Evolutionary conservation across 2,113 vertebrate genomes (phyloP), one percentile per base, ranked within the genome.

Genomic region (Fukomys damarensis): DNA sequence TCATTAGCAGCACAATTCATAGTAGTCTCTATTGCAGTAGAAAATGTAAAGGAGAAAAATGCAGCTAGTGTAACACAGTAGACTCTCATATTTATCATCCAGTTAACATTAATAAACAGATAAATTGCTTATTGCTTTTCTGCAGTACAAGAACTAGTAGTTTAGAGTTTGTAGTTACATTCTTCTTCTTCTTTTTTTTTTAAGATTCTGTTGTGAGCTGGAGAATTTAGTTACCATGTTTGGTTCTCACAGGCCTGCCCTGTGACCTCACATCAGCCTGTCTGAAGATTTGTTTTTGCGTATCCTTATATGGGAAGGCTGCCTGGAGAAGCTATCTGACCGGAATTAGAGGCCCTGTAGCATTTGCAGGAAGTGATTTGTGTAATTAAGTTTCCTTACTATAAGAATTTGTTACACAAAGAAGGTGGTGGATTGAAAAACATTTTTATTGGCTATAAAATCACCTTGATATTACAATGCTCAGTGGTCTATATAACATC

Each of bases 201-300:
- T 7, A 86, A 76, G 41, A 46, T 80, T 96, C 91, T 96, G 84
- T 77, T 92, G 76, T 95, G 93, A 96, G 85, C 90, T 76, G 68
- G 65, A 96, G 94, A 97, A 81, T 93, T 97, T 96, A 97, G 93
- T 89, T 97, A 97, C 97, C 95, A 93, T 96, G 96, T 98, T 97
- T 97, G 95, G 97, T 94, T 90, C 82, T 95, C 77, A 77, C 96
- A 90, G 96, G 96, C 91, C 81, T 98, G 85, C 82, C 95, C 88
- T 96, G 88, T 96, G 93, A 96, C 91, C 92, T 98, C 84, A 95
- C 88, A 74, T 85, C 85, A 97, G 92, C 77, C 92, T 94, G 88
- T 81, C 95, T 89, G 68, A 97, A 68, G 77, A 92, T 97, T 96
- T 87, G 86, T 87, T 96, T 97, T 95, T 95, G 52, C 96, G 94